A percentile compares a stretch with the other conserved stretches of the same genome.
Evolutionary conservation across 2,888 invertebrate species (phyloP).

Genomic region (Torymus tubicola): DNA sequence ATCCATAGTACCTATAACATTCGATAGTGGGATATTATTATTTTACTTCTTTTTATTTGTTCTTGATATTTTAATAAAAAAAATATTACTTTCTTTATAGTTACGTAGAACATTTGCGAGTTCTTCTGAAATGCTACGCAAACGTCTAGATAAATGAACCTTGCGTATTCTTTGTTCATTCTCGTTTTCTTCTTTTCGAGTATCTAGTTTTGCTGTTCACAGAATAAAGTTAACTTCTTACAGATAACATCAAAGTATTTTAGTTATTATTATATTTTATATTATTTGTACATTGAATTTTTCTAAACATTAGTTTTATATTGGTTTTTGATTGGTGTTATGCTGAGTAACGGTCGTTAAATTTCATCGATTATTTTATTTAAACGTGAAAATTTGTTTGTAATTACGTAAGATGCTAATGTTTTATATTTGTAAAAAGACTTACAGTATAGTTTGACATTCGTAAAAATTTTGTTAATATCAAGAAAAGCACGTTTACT

Average conservation of each 20-base stretch:
- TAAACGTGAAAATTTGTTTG: no score
- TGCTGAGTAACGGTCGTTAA: no score
- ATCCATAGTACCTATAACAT: conserved; percentile 61
- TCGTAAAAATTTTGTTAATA: no score
- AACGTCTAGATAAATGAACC: conserved; percentile 4
- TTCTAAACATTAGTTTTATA: no score
- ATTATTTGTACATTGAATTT: no score
- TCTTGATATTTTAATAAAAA: neutral
- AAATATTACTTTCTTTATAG: conserved; percentile 40
- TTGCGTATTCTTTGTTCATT: conserved; percentile 35
- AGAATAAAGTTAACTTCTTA: neutral
- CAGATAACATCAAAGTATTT: no score
- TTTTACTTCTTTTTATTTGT: neutral
- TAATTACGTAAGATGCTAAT: no score
- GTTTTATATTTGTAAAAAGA: no score
- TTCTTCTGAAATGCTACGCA: neutral
- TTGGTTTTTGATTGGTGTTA: no score
- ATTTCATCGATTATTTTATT: no score
- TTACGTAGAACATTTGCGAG: conserved; percentile 16
- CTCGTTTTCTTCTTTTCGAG: conserved; percentile 47
- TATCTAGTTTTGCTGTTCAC: conserved; percentile 55
- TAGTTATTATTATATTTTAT: no score
- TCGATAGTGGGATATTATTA: neutral
- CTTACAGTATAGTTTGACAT: no score
- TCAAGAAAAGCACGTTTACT: neutral